These are phyloP conservation scores for Ptychochromis oligacanthus DNA, from an alignment of 2,113 vertebrate species.

Conservation along the genomic window DNA sequence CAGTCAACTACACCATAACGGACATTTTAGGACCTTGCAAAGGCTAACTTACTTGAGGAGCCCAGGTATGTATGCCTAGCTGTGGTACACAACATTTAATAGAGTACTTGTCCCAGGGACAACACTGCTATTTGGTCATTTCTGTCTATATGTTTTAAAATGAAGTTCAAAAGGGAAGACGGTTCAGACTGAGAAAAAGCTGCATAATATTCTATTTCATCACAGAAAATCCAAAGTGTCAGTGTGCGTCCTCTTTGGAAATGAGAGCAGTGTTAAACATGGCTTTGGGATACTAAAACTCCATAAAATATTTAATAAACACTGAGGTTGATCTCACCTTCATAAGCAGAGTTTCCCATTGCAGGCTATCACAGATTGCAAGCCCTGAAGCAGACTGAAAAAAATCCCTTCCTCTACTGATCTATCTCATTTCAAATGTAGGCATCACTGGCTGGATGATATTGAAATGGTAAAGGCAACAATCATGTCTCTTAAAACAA, in stretches of 20 bases:
- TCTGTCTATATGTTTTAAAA: background rate
- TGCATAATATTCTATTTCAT: background rate
- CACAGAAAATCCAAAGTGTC: background rate
- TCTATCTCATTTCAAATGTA: constrained; percentile 2
- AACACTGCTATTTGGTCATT: no score
- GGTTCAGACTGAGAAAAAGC: background rate
- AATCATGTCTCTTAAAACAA: background rate
- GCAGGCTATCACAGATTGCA: constrained; percentile 18
- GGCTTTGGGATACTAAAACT: background rate
- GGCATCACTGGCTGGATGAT: background rate
- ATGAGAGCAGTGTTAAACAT: background rate
- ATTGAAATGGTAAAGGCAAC: constrained; percentile 5
- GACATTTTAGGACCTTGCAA: background rate
- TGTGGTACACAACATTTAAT: background rate
- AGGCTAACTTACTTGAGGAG: background rate
- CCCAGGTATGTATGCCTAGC: background rate
- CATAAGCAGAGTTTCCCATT: background rate
- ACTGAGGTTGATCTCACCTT: constrained; percentile 6
- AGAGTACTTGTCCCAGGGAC: no score
- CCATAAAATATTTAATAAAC: constrained; percentile 4
- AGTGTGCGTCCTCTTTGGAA: background rate
- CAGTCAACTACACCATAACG: background rate
- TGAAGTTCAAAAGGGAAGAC: background rate
- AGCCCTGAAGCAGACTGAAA: constrained; percentile 14
- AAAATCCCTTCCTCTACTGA: background rate